Base-by-base conservation (phyloP, 2,888 invertebrate species). In the Melanotus villosus region DNA sequence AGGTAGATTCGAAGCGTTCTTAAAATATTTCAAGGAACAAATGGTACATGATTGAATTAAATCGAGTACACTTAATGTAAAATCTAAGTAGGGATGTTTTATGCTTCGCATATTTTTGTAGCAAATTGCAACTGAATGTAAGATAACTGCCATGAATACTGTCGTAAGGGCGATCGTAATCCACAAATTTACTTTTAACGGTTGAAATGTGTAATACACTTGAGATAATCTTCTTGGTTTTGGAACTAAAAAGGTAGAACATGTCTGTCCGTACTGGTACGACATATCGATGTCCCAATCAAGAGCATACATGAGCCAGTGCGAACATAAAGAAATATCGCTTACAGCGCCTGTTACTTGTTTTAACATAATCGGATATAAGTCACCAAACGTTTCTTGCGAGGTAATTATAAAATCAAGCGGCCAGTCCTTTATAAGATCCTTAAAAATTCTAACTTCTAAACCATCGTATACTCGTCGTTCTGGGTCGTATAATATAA, bases 241-340 rank as follows among this genome's bases (percentile, higher is more conserved):
- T 9, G 76, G 75, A 43, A 75, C 75, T 10, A 76, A 59, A 58
- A 75, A 76, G 10, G 76, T 76, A 19, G 47, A 34, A 21, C 76
- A 76, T 10, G 57, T 56, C 58, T 75, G 70, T 23, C 72, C 68
- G 32, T 73, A 73, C 0, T 73, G 75, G 38, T 32, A 19, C 0
- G 67, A 45, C 30, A 45, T 45, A 6, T 45, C 60, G 6, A 65
- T 10, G 58, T 47, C 30, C 5, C 2, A 5, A 12, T 47, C 26
- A 16, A 19, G 5, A 12, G 18, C 34, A 45, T 21, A 16, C 5
- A 19, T 16, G 26, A 19, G 36, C 65, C 65, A 65, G 4, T 41
- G 47, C 10, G 57, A 58, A 36, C 65, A 65, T 10, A 57, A 18
- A 36, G 41, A 9, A 16, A 45, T 34, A 19, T 65, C 50, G 12